Base-by-base conservation (phyloP, 2,888 invertebrate species). In the Doris montereyensis region DNA sequence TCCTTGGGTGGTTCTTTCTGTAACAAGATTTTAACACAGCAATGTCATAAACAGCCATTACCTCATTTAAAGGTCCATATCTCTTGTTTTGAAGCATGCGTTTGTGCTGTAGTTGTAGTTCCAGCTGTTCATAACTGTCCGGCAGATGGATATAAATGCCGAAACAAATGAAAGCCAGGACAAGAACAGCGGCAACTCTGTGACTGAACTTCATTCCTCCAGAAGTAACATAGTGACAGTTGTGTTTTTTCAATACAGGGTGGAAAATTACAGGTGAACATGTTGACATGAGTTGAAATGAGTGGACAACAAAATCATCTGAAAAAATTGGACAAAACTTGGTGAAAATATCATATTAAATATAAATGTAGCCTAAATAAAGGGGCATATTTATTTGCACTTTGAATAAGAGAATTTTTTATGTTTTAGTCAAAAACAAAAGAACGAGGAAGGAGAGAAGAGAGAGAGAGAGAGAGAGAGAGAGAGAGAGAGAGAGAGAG, bases 201-300 rank as follows among this genome's bases (percentile, higher is more conserved):
- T 68, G 68, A 58, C 78, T 24, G 74, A 78, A 78, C 78, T 78
- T 78, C 78, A 78, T 78, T 41, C 72, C 4, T 34, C 57, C 30
- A 72, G 0, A 13, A 73, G 30, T 30, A 21, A 24, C 73, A 78
- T 78, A 13, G 52, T 8, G 52, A 8, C 52, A n/a, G n/a, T n/a
- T n/a, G n/a, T n/a, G n/a, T n/a, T n/a, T n/a, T n/a, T n/a, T 67
- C 26, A 28, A 17, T 24, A 17, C 17, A 3, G n/a, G n/a, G 26
- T 2, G 21, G 57, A 13, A 13, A 52, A 17, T 13, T 52, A 57
- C 0, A 24, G 8, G 57, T 8, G 1, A 28, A 10, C 52, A 41
- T 41, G 52, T 5, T 17, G 17, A 41, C 52, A 41, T 5, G 8
- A 41, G 5, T 10, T 41, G 5, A 17, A 41, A 41, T 41, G 17